These are phyloP conservation scores for Panthera tigris DNA, from an alignment of 2,113 vertebrate species.

Conservation along the genomic window DNA sequence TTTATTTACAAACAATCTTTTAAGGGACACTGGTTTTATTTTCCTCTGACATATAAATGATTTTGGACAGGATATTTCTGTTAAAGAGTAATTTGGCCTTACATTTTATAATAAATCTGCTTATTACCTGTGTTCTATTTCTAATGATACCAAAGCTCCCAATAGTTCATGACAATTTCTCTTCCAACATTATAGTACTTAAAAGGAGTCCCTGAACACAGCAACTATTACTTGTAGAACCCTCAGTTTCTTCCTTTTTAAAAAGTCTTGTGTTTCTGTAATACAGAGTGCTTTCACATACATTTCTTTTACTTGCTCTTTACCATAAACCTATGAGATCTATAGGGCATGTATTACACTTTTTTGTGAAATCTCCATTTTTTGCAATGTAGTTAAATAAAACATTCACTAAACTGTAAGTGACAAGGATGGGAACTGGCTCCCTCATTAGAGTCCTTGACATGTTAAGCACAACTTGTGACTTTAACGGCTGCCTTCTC, in stretches of 20 bases:
- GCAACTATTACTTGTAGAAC: not conserved
- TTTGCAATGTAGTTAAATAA: not conserved
- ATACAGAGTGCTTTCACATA: not conserved
- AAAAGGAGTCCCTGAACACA: not conserved
- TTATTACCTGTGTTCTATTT: not conserved
- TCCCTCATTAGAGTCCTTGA: not conserved
- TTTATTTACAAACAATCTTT: conserved; percentile 30
- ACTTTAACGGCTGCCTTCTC: not conserved
- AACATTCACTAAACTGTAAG: not conserved
- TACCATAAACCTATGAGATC: not conserved
- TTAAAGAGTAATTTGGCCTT: not conserved
- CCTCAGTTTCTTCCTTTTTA: not conserved
- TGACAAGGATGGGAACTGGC: not conserved
- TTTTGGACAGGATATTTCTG: not conserved
- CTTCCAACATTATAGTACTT: not conserved
- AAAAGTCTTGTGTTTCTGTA: not conserved
- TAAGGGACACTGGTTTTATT: conserved; percentile 19
- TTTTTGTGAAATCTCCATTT: conserved; percentile 13
- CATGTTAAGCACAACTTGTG: not conserved
- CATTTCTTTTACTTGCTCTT: not conserved
- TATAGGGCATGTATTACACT: not conserved
- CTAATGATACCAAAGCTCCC: conserved; percentile 12
- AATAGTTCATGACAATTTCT: not conserved
- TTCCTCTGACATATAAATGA: not conserved
- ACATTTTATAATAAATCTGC: not conserved